These are phyloP conservation scores for Ricordea florida DNA, from an alignment of 92 coral and sea anemone species.

Conservation along the genomic window DNA sequence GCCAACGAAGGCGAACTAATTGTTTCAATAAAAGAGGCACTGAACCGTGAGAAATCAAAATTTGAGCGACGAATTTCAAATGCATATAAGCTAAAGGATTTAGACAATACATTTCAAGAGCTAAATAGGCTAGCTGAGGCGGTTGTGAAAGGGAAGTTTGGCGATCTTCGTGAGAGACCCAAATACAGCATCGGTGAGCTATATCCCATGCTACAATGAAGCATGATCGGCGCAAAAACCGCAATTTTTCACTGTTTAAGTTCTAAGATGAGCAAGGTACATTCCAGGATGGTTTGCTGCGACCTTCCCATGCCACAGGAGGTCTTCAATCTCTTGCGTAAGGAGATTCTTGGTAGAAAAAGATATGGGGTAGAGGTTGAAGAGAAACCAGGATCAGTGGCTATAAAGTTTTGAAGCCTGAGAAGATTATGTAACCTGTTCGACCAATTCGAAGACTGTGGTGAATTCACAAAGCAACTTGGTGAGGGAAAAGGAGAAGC, in stretches of 20 bases:
- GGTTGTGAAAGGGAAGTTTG: constrained; percentile 23
- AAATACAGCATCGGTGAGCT: constrained; percentile 1
- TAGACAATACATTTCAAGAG: not conserved
- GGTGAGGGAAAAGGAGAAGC: constrained; percentile 12
- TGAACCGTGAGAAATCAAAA: constrained; percentile 2
- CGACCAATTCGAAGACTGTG: not conserved
- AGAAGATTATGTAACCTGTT: not conserved
- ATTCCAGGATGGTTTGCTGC: no score
- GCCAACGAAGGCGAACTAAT: not conserved
- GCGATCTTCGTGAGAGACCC: constrained; percentile 26
- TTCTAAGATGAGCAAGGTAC: constrained; percentile 35
- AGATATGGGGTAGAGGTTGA: constrained; percentile 15
- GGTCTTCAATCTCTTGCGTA: no score
- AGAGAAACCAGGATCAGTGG: not conserved
- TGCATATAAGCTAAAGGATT: not conserved
- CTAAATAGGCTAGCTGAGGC: constrained; percentile 13
- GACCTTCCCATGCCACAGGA: no score
- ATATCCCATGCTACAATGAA: constrained; percentile 5
- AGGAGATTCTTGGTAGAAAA: constrained; percentile 5
- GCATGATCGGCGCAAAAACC: constrained; percentile 5
- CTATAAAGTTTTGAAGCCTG: constrained; percentile 1
- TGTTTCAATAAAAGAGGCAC: not conserved
- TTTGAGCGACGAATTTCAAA: constrained; percentile 22
- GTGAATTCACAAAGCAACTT: not conserved
- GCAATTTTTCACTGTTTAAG: constrained; percentile 10